Percentiles rank a stretch among this genome's conserved stretches.
These are phyloP conservation scores for Petrocephalus schoutedeni DNA, from an alignment of 2,797 vertebrate genomes.

Conservation along the genomic window DNA sequence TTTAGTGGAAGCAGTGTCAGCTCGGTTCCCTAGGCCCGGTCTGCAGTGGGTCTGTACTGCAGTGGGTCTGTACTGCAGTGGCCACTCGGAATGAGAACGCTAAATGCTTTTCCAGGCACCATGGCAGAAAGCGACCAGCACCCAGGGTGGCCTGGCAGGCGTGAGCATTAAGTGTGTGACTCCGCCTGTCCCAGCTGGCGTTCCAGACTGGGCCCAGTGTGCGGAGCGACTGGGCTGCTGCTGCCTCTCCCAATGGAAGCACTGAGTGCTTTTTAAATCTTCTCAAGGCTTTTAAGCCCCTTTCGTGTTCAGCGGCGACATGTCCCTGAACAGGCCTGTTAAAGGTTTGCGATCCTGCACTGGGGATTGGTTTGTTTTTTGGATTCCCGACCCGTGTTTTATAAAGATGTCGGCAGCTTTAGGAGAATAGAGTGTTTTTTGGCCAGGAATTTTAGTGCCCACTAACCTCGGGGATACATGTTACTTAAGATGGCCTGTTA, in stretches of 20 bases:
- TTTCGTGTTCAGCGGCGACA: not conserved
- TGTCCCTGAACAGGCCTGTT: not conserved
- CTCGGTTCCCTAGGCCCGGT: not conserved
- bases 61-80: not conserved
- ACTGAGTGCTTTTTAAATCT: not conserved
- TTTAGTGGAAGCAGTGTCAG: not conserved
- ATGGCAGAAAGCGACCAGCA: not conserved
- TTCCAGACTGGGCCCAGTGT: not conserved
- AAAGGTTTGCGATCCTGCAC: not conserved
- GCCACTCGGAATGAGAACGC: not conserved
- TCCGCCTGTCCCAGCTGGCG: not conserved
- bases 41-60: not conserved
- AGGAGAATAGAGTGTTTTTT: not conserved
- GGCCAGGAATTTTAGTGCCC: too few relatives aligned
- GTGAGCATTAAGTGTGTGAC: not conserved
- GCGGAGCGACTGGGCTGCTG: not conserved
- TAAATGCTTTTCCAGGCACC: not conserved
- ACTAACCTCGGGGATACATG: not conserved
- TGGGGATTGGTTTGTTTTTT: not conserved
- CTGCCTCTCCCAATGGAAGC: not conserved
- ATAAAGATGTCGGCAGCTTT: not conserved
- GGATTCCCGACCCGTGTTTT: not conserved
- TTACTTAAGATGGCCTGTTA: not conserved
- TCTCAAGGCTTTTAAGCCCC: too few relatives aligned
- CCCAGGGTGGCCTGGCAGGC: not conserved